These are phyloP conservation scores for Chrysemys picta DNA, from an alignment of 2,113 vertebrate genomes.

Conservation along the genomic window DNA sequence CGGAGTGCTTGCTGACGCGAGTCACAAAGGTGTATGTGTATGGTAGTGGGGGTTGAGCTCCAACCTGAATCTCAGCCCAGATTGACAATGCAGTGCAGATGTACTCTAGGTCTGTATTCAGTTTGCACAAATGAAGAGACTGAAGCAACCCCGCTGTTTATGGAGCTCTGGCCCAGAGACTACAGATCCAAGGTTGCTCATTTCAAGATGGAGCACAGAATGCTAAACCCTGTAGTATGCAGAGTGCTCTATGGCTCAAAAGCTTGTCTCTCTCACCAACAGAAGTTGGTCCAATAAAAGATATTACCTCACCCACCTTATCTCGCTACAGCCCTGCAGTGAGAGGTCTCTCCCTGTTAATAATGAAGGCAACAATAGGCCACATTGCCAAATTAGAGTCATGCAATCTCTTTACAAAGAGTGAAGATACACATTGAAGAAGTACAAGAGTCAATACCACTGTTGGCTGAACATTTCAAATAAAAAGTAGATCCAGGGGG, in stretches of 20 bases:
- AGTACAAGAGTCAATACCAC: neutral
- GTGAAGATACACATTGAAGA: neutral
- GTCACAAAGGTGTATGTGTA: too few relatives aligned
- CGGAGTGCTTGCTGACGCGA: too few relatives aligned
- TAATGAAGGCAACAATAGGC: neutral
- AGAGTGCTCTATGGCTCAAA: neutral
- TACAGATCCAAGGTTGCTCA: neutral
- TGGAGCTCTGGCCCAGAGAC: neutral
- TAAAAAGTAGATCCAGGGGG: neutral
- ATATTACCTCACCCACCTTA: neutral
- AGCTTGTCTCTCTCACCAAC: neutral
- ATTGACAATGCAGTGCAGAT: too few relatives aligned
- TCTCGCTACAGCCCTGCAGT: neutral
- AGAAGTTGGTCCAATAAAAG: neutral
- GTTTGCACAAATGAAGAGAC: neutral
- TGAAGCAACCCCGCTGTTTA: neutral
- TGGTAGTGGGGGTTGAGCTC: too few relatives aligned
- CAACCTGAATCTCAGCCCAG: too few relatives aligned
- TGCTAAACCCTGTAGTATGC: neutral
- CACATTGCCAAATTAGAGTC: neutral
- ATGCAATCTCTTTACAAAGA: neutral
- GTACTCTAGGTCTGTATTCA: neutral
- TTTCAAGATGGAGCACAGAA: neutral
- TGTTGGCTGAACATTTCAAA: neutral
- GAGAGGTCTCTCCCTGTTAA: neutral